A percentile compares a stretch with the other conserved stretches of the same genome.
These are phyloP conservation scores for Orchesellides sinensis DNA, from an alignment of 2,888 invertebrate genomes.

Conservation along the genomic window DNA sequence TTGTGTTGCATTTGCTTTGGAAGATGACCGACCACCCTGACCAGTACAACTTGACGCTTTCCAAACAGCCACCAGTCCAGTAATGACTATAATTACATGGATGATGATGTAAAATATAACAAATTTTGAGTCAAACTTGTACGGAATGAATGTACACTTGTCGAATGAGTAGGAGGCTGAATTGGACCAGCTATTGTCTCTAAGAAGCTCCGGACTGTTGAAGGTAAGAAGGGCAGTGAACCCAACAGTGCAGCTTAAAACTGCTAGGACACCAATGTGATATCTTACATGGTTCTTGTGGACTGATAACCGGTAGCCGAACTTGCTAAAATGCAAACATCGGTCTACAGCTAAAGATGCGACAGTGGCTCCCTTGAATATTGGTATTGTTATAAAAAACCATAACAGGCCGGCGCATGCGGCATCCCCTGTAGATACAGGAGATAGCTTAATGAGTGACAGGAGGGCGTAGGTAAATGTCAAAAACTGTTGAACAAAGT, in stretches of 20 bases:
- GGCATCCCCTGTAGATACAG: constrained; percentile 66
- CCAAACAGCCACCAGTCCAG: constrained; percentile 66
- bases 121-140: constrained; percentile 70
- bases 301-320: constrained; percentile 67
- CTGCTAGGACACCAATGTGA: constrained; percentile 67
- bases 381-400: constrained; percentile 69
- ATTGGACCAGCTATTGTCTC: constrained; percentile 58
- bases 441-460: constrained; percentile 67
- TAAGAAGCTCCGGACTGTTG: constrained; percentile 67
- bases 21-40: neutral
- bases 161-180: constrained; percentile 67
- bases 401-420: constrained; percentile 70
- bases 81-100: constrained; percentile 67
- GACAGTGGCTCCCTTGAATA: constrained; percentile 70
- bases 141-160: constrained; percentile 71
- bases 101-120: constrained; percentile 69
- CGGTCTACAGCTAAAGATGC: constrained; percentile 69
- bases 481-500: constrained; percentile 68
- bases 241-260: constrained; percentile 66
- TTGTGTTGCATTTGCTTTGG: constrained; percentile 34
- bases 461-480: constrained; percentile 70
- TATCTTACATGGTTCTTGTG: constrained; percentile 68
- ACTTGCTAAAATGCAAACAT: constrained; percentile 66
- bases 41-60: constrained; percentile 56
- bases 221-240: constrained; percentile 70